Evolutionary conservation across 2,888 invertebrate genomes (phyloP), one percentile per base, ranked within the genome.

Genomic region (Pollenia amentaria): DNA sequence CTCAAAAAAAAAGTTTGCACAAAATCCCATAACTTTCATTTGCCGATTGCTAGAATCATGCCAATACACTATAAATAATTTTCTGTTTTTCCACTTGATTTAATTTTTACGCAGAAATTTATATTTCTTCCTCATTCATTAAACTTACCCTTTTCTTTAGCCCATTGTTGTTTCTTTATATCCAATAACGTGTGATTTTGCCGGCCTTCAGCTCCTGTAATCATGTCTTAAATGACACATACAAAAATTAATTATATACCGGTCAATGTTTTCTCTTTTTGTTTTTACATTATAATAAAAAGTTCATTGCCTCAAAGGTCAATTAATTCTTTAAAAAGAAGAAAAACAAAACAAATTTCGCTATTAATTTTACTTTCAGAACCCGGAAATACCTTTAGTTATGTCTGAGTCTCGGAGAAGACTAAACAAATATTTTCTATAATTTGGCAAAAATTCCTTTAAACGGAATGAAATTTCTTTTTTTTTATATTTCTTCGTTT

Each of bases 111-210:
- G 12, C 10, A 18, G 46, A 62, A 9, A 48, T 38, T n/a, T 18
- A 12, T 72, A 53, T 38, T 77, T 48, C 40, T 7, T n/a, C 48
- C 18, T 18, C 29, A 29, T 14, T 18, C 1, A 48, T 73, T 18
- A 38, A 9, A 51, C 93, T 91, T 94, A 98, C 98, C 98, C 95
- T 96, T 95, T 94, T 98, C 98, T 93, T 95, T 96, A 90, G 97
- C 98, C 98, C 98, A 98, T 95, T 98, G 98, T 91, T 96, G 95
- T 93, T 96, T 96, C 94, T 98, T 98, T 94, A 97, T 96, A 94
- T 98, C 97, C 91, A 98, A 95, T 92, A 97, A 94, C 88, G 97
- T 96, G 82, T 93, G 93, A 84, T 91, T 90, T 89, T 92, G 91
- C 76, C 91, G 90, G 69, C 91, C 91, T 88, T 90, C 92, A 82